Base-by-base conservation (phyloP, 2,797 vertebrate genomes). In the Channallabes apus region DNA sequence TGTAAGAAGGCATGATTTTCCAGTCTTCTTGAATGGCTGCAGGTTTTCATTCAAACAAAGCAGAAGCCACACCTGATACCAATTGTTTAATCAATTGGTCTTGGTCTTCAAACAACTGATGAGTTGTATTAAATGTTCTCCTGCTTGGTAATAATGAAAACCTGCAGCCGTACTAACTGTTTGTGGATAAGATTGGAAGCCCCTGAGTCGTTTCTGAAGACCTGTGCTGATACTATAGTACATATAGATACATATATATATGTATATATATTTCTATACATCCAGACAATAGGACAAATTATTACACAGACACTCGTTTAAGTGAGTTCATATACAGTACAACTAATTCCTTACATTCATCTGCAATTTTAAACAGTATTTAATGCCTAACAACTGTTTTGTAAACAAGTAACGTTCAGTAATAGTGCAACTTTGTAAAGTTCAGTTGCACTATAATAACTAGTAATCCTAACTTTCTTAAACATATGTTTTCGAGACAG, bases 71-170 rank as follows among this genome's bases (percentile, higher is more conserved):
- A 76, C 51, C n/a, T 76, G 41, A 54, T 73, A 51, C 71, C 71
- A 73, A 41, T 73, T 54, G 69, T 72, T 72, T 72, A 72, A 72
- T 75, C 72, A 75, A 75, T 20, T 71, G 35, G 35, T 41, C 35
- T 71, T 76, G 73, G n/a, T 76, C 73, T 8, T 73, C 51, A 18
- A 76, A 76, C 51, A 76, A 56, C 51, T 56, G 73, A 76, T 56
- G 73, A 76, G 51, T 58, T 76, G 73, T 29, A 76, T 56, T 76
- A 76, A 32, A 7, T 58, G n/a, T 29, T 4, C 51, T 56, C 51
- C 73, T 56, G 51, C 27, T 76, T 51, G 6, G 14, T 54, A 12
- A 14, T 72, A 72, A 72, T 72, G 20, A 54, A 73, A 73, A 73
- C 46, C 46, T 73, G 71, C 71, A 73, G 71, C 12, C 41, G 17